Percentiles rank a stretch among this genome's conserved stretches.
phyloP scores from a whole-genome alignment of 2,888 invertebrate species.

The Drosophila prolongata region DNA sequence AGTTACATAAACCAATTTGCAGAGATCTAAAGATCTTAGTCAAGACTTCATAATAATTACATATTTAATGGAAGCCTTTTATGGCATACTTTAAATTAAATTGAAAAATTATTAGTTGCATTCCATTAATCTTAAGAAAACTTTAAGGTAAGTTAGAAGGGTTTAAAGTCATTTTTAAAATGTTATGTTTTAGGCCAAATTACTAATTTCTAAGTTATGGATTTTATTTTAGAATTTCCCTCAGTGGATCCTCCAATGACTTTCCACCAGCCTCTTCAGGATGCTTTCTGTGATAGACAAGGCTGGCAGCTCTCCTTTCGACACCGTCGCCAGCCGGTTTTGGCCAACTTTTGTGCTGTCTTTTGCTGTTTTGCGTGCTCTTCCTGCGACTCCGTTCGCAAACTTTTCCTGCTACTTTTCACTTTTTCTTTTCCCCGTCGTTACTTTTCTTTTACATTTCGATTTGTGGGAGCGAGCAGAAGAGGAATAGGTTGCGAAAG shows the following conservation, averaged over 20 bases:
- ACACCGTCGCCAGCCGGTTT: constrained; percentile 68
- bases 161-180: too few relatives aligned
- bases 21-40: too few relatives aligned
- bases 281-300: constrained; percentile 52
- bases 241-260: constrained; percentile 5
- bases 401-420: constrained; percentile 72
- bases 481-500: constrained; percentile 19
- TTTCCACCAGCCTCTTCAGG: constrained; percentile 1
- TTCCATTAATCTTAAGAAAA: too few relatives aligned
- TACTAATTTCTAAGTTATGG: too few relatives aligned
- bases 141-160: too few relatives aligned
- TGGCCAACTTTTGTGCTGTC: constrained; percentile 74
- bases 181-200: too few relatives aligned
- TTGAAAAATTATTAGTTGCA: too few relatives aligned
- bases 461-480: constrained; percentile 55
- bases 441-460: constrained; percentile 69
- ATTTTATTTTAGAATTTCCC: not conserved
- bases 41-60: too few relatives aligned
- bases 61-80: too few relatives aligned
- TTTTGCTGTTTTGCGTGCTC: constrained; percentile 78
- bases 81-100: too few relatives aligned
- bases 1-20: too few relatives aligned
- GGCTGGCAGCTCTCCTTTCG: constrained; percentile 62
- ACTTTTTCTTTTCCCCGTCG: constrained; percentile 55
- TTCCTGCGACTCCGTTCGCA: constrained; percentile 42